A percentile compares a stretch with the other conserved stretches of the same genome.
Conservation (phyloP, 2,797 vertebrate species). For the Darevskia nairensis region DNA sequence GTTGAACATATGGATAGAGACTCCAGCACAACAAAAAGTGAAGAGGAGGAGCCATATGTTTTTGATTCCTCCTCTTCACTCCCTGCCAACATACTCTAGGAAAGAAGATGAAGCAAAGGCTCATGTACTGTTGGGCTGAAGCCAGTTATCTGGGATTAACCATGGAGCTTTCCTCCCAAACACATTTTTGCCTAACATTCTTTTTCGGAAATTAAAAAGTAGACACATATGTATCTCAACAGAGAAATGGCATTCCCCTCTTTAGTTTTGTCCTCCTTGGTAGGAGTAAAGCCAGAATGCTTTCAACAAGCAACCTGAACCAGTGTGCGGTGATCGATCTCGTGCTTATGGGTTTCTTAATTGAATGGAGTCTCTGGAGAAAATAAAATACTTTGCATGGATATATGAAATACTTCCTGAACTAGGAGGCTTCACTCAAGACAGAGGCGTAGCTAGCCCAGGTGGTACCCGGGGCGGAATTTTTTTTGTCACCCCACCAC, state of each 20-base stretch:
- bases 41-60: neutral
- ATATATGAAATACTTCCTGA: neutral
- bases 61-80: neutral
- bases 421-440: neutral
- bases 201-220: slow-evolving; percentile 2
- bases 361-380: neutral
- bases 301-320: too few species aligned
- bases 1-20: neutral
- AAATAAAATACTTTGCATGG: neutral
- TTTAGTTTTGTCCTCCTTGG: neutral
- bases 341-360: neutral
- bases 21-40: neutral
- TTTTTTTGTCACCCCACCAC: too few species aligned
- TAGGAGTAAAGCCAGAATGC: too few species aligned
- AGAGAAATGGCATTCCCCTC: neutral
- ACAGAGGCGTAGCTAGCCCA: too few species aligned
- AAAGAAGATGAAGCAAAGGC: neutral
- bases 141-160: neutral
- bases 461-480: too few species aligned
- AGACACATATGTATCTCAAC: neutral
- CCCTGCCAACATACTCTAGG: neutral
- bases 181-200: neutral
- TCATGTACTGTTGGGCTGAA: neutral
- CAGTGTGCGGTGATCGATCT: neutral
- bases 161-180: neutral